Percentiles rank a stretch among this genome's conserved stretches.
Evolutionary conservation across 2,113 vertebrate genomes (phyloP).

Genomic region (Ceuthmochares aereus): DNA sequence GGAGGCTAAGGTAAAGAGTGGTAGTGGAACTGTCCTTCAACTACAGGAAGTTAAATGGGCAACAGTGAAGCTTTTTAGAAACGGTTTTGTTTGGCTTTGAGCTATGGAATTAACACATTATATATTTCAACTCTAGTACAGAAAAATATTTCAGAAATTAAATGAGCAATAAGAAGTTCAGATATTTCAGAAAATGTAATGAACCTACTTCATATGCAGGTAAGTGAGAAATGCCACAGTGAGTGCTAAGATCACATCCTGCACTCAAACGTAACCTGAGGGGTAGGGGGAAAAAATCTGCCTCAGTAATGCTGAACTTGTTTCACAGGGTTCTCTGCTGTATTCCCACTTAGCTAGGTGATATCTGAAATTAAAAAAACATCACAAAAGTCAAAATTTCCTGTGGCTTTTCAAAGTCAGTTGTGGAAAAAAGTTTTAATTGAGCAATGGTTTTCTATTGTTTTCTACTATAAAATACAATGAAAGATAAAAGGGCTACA

Average conservation of each 20-base stretch:
- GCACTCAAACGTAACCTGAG: background rate
- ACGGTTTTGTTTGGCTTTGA: conserved; percentile 7
- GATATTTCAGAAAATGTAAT: background rate
- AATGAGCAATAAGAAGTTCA: background rate
- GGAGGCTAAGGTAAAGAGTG: background rate
- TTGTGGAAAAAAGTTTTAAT: background rate
- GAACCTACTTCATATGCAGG: background rate
- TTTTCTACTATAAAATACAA: background rate
- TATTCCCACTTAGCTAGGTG: background rate
- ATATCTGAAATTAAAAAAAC: background rate
- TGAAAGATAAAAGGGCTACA: background rate
- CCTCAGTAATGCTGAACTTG: background rate
- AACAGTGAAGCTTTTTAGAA: background rate
- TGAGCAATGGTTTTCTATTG: background rate
- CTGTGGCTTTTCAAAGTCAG: background rate
- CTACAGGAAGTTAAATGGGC: background rate
- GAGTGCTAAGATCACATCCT: background rate
- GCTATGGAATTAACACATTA: background rate
- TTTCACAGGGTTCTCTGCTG: background rate
- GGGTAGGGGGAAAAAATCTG: background rate
- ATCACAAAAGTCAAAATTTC: background rate
- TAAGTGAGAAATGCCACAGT: background rate
- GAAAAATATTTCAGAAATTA: conserved; percentile 9
- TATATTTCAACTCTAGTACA: background rate
- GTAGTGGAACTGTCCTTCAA: background rate